Evolutionary conservation across 2,797 vertebrate genomes (phyloP).

Genomic region (Alfaro cultratus): DNA sequence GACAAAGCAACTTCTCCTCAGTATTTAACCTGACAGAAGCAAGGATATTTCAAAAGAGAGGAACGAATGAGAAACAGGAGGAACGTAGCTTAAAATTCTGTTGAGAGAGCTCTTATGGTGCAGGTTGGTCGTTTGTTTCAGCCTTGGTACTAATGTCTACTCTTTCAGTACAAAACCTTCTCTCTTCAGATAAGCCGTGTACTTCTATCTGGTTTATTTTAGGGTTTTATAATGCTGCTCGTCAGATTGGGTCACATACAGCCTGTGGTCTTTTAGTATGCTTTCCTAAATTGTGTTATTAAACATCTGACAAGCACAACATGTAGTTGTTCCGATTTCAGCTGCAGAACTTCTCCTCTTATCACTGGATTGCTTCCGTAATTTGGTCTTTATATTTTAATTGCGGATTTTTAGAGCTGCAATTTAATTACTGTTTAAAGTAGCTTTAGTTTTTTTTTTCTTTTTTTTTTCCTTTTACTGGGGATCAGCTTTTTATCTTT

Average conservation of each 20-base stretch:
- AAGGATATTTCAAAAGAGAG: not conserved
- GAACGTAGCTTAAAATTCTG: not conserved
- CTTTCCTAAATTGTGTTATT: not conserved
- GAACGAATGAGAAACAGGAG: not conserved
- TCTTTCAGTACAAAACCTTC: not conserved
- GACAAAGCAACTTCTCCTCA: not conserved
- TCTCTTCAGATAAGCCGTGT: not conserved
- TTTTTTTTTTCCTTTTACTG: not conserved
- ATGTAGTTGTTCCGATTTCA: not conserved
- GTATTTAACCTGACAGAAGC: not conserved
- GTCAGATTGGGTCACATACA: not conserved
- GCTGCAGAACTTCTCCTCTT: not conserved
- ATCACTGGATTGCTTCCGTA: not conserved
- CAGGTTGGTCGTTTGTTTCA: not conserved
- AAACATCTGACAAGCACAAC: not conserved
- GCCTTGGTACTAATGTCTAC: slow-evolving; percentile 3
- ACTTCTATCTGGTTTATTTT: not conserved
- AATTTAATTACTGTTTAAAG: not conserved
- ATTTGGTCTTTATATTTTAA: not conserved
- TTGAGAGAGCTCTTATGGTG: not conserved
- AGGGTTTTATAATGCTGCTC: not conserved
- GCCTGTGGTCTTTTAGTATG: no score
- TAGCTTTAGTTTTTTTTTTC: not conserved
- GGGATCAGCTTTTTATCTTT: not conserved
- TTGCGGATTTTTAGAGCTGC: not conserved